phyloP scores from a whole-genome alignment of 1,140 invertebrate genomes.

The Caenorhabditis remanei region DNA sequence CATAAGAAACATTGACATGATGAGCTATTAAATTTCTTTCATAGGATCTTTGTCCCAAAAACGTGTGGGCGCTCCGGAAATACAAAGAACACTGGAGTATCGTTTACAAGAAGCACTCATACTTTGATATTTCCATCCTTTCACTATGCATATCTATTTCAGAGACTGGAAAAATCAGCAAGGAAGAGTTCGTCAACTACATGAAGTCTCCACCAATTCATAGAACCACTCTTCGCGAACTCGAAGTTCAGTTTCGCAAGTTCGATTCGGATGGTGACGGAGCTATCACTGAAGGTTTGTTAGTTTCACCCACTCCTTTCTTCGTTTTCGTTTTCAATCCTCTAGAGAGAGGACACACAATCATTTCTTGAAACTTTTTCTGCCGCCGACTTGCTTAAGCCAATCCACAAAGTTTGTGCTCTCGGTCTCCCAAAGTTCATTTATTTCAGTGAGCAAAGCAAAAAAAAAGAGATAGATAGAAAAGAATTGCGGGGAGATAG shows the following conservation, averaged over 20 bases:
- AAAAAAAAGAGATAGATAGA: constrained; percentile 14
- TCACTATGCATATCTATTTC: constrained; percentile 40
- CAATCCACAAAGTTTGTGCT: constrained; percentile 45
- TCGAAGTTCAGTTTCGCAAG: constrained; percentile 69
- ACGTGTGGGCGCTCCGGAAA: neutral
- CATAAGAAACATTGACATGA: neutral
- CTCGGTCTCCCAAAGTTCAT: constrained; percentile 52
- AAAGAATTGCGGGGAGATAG: constrained; percentile 33
- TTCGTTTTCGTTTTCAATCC: neutral
- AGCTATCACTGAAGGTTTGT: constrained; percentile 71
- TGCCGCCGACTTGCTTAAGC: neutral
- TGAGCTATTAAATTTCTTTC: constrained; percentile 23
- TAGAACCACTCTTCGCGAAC: constrained; percentile 72
- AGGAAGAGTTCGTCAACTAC: constrained; percentile 74
- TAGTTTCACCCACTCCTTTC: constrained; percentile 17
- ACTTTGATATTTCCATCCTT: constrained; percentile 7
- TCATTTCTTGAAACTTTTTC: constrained; percentile 52
- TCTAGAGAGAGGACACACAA: constrained; percentile 38
- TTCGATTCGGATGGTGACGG: constrained; percentile 72
- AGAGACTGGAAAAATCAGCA: constrained; percentile 76
- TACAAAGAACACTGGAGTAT: constrained; percentile 7
- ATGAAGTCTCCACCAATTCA: constrained; percentile 72
- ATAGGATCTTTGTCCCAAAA: constrained; percentile 36
- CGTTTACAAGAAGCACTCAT: neutral
- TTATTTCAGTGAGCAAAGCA: constrained; percentile 7